Evolutionary conservation across 2,888 invertebrate genomes (phyloP), one percentile per base, ranked within the genome.

Genomic region (Athetis lepigone): DNA sequence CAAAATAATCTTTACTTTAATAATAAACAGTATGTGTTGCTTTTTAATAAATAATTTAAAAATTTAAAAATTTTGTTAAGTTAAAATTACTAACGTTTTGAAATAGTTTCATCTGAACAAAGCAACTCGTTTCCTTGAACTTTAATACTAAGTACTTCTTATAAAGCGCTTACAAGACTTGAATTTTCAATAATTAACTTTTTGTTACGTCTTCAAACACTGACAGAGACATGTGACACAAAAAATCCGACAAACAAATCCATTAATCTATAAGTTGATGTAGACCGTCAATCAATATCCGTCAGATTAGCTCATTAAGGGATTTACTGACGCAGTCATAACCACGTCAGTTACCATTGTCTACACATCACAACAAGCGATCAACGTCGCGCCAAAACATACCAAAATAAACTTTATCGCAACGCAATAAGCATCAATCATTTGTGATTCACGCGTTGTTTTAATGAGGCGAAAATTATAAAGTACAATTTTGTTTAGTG

Each of bases 241-340:
- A 71, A 66, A 68, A 70, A 36, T 56, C 21, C 33, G 52, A 77
- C 64, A 77, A 75, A 70, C 58, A 66, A 57, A 74, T 71, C 67
- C 67, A 78, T 81, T 70, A 71, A 79, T 75, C 67, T 46, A 51
- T 67, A 69, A 58, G 74, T 59, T 66, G 56, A 68, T 68, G 65
- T 57, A 75, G 54, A 57, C 77, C 70, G 85, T 86, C 88, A 82
- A 85, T 90, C 88, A 90, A 81, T 82, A 76, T 55, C 81, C 81
- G 90, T 88, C 89, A 86, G 86, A 91, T 90, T 87, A 88, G 79
- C 84, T 84, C 85, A 85, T 87, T 85, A 84, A 63, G 75, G 81
- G 86, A 86, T 86, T 86, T 83, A 87, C 82, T 81, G 81, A 78
- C 80, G 77, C 75, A 70, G 79, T 77, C 81, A 79, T 81, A 82